phyloP scores from a whole-genome alignment of 2,888 invertebrate species.

The Nemotelus pantherinus region DNA sequence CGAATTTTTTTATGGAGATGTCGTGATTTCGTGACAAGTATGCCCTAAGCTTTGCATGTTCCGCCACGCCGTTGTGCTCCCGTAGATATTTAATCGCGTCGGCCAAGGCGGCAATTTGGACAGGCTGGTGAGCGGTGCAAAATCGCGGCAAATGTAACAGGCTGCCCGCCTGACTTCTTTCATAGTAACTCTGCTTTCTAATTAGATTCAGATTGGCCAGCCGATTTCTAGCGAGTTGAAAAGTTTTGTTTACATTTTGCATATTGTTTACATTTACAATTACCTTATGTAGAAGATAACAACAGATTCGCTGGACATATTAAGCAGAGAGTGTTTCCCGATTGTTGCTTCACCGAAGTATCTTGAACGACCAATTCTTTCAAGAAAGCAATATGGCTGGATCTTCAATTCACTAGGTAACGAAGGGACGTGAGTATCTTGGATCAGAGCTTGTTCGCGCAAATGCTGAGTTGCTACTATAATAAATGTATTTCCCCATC shows the following conservation, averaged over 20 bases:
- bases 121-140: constrained; percentile 68
- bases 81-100: constrained; percentile 61
- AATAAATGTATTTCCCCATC: constrained; percentile 73
- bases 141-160: constrained; percentile 74
- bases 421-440: constrained; percentile 64
- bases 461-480: constrained; percentile 75
- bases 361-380: constrained; percentile 77
- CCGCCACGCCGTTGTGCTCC: constrained; percentile 66
- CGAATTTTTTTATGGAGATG: constrained; percentile 55
- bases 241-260: background rate
- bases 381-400: constrained; percentile 76
- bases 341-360: constrained; percentile 76
- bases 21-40: background rate
- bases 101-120: constrained; percentile 63
- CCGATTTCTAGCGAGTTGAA: constrained; percentile 71
- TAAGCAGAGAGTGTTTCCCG: constrained; percentile 69
- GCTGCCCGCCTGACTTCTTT: constrained; percentile 65
- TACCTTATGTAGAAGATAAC: constrained; percentile 63
- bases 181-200: constrained; percentile 70
- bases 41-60: constrained; percentile 65
- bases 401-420: constrained; percentile 66
- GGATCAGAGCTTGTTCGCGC: constrained; percentile 70
- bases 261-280: constrained; percentile 10
- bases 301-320: constrained; percentile 70
- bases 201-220: constrained; percentile 70